Base-by-base conservation (phyloP, 1,140 invertebrate species). In the Rhagoletis pomonella region DNA sequence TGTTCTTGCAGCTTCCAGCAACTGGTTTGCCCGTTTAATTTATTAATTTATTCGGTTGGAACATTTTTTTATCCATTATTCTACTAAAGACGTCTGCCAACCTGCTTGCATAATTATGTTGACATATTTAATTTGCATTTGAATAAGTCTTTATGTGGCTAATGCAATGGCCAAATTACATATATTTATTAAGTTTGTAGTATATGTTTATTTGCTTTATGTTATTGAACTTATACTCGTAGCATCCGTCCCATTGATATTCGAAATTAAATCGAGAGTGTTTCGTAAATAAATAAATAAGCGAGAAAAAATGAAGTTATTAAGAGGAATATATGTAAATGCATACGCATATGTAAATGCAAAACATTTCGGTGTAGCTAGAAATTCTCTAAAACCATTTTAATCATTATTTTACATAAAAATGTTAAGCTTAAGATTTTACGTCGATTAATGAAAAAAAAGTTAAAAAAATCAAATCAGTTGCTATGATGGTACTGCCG, bases 181-280 rank as follows among this genome's bases (percentile, higher is more conserved):
- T 73, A 44, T 17, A 62, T 47, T n/a, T 62, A 44, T 47, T n/a
- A 44, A 44, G 44, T 47, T n/a, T 14, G 5, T 55, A 55, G 10
- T 55, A 10, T 55, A 55, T 5, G 50, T 55, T 5, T 55, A 55
- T 73, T 47, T 17, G 39, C 67, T 44, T 73, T 42, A 73, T 12
- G n/a, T 73, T 14, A 73, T 10, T 42, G 67, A 73, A 29, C 29
- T 29, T 29, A 29, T 29, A 29, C 29, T 29, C 29, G 29, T 29
- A 29, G 42, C 42, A 73, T 73, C 42, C 67, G 67, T 12, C 42
- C 12, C 42, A 44, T 17, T 73, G 44, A 44, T 44, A 73, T 47
- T 73, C 67, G 67, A 73, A 73, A 73, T 73, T 39, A 73, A 73
- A 47, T 73, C 42, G 67, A 73, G 67, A 73, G 67, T 73, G 39